A percentile compares a stretch with the other conserved stretches of the same genome.
Evolutionary conservation across 1,140 invertebrate species (phyloP).

Genomic region (Wasmannia auropunctata): DNA sequence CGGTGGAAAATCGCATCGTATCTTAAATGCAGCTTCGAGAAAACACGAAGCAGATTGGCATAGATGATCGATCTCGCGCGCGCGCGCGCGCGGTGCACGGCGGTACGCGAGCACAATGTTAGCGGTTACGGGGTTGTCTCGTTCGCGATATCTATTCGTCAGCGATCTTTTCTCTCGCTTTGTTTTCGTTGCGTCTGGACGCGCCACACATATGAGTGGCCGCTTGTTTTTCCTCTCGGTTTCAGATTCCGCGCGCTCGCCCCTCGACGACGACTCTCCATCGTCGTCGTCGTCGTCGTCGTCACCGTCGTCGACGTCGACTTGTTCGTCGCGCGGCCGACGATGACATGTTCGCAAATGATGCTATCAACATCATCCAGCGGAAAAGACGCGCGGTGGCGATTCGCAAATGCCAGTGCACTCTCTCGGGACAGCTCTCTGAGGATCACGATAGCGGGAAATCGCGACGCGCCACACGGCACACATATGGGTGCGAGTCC

Average conservation of each 20-base stretch:
- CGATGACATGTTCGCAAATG: slow-evolving; percentile 62
- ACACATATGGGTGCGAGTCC: slow-evolving; percentile 13
- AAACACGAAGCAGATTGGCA: slow-evolving; percentile 33
- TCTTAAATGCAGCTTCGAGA: slow-evolving; percentile 27
- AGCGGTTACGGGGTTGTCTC: slow-evolving; percentile 64
- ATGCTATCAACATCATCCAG: slow-evolving; percentile 68
- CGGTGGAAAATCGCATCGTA: slow-evolving; percentile 10
- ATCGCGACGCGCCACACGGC: slow-evolving; percentile 49
- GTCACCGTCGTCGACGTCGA: not conserved
- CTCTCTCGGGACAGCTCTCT: slow-evolving; percentile 8
- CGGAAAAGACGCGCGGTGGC: slow-evolving; percentile 40
- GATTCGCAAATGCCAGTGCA: slow-evolving; percentile 59
- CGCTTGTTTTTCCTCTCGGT: slow-evolving; percentile 63
- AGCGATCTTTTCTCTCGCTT: slow-evolving; percentile 47
- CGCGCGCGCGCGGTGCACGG: too few relatives aligned
- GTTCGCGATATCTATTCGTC: slow-evolving; percentile 63
- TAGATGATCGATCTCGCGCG: slow-evolving; percentile 41
- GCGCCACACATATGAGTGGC: not conserved
- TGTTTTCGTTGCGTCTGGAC: slow-evolving; percentile 59
- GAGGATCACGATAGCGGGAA: slow-evolving; percentile 63
- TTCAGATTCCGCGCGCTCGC: slow-evolving; percentile 22
- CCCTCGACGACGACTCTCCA: slow-evolving; percentile 20
- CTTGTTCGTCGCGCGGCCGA: not conserved
- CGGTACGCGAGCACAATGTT: slow-evolving; percentile 18
- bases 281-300: not conserved